These are phyloP conservation scores for Okamejei kenojei DNA, from an alignment of 2,797 vertebrate genomes.

Conservation along the genomic window DNA sequence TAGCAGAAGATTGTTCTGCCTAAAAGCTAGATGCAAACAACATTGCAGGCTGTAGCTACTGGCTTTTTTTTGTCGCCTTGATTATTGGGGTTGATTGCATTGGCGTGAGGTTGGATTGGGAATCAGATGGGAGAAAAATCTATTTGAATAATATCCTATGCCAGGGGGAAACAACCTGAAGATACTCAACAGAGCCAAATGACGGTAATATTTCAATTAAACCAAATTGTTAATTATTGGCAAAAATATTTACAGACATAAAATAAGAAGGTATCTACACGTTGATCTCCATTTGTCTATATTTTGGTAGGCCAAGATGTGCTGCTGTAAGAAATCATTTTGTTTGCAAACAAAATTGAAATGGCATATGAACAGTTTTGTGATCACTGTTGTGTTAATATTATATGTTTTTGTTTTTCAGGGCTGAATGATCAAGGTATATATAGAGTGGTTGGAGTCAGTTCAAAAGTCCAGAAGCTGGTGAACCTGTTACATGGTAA, in stretches of 20 bases:
- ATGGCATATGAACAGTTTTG: conserved; percentile 40
- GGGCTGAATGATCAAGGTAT: conserved; percentile 96
- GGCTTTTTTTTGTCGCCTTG: neutral
- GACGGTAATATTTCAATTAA: neutral
- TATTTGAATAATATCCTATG: neutral
- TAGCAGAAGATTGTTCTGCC: neutral
- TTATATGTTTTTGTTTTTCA: conserved; percentile 50
- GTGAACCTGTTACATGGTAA: conserved; percentile 91
- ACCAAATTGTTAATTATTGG: neutral
- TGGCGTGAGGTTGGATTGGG: too few relatives aligned
- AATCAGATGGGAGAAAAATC: neutral
- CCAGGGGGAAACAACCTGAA: neutral
- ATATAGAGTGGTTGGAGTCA: conserved; percentile 95
- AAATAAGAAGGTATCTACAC: neutral
- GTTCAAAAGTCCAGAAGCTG: conserved; percentile 96
- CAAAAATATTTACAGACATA: neutral
- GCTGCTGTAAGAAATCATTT: neutral
- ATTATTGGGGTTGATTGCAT: neutral
- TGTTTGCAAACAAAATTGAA: conserved; percentile 57
- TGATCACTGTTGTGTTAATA: conserved; percentile 43
- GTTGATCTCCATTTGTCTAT: neutral
- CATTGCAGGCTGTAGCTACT: neutral
- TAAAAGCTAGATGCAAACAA: neutral
- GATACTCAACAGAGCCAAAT: neutral
- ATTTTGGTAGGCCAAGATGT: conserved; percentile 38